Base-by-base conservation (phyloP, 2,888 invertebrate species). In the Saturnia pavonia region DNA sequence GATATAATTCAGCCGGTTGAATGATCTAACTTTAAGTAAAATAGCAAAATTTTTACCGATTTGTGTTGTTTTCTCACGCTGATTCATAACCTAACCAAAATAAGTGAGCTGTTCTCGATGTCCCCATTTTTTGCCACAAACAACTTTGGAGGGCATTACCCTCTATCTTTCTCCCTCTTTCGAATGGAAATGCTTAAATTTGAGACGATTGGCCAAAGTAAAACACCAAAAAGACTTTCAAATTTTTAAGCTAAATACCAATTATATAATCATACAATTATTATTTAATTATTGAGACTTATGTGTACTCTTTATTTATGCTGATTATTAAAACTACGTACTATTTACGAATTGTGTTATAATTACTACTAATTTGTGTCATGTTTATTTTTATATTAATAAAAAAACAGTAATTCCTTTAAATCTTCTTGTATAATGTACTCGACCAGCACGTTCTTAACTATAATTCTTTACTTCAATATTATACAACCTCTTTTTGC, bases 61-160 rank as follows among this genome's bases (percentile, higher is more conserved):
- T 84, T 84, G 82, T 86, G 86, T 90, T 90, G 88, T 91, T 89
- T 89, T 92, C 91, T 91, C 91, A 90, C 88, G 87, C 87, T 92
- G 92, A 93, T 89, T 93, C 92, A 93, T 90, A 91, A 87, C 81
- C 85, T 83, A 83, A 87, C 88, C 87, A 88, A 92, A 91, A 90
- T 91, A 89, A 92, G 89, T 86, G 83, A 91, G 88, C 90, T 88
- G 91, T 90, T 90, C 89, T 88, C 85, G 73, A 87, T 88, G 92
- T 89, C 91, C 93, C 85, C 92, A 92, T 92, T 94, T 94, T 94
- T 94, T 92, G 89, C 92, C 88, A 88, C 91, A 92, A 93, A 92
- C 93, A 92, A 91, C 92, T 91, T 90, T 79, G 78, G 90, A 91
- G 93, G 92, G 90, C 93, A 91, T 89, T 91, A 90, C 88, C 92